Evolutionary conservation across 2,888 invertebrate species (phyloP).

Genomic region (Xestia rhomboidea): DNA sequence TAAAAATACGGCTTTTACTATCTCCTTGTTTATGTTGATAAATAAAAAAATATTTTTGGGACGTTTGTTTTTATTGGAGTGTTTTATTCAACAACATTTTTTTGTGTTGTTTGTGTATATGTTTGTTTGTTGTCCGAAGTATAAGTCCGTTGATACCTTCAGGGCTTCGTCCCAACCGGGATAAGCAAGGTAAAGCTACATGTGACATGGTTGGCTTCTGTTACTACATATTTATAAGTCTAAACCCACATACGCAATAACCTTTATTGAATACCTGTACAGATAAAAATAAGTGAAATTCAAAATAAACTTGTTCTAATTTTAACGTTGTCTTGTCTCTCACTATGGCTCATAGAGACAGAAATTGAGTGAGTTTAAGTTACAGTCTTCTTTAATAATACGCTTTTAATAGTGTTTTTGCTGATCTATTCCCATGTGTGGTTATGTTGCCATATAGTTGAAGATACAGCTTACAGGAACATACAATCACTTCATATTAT

Average conservation of each 20-base stretch:
- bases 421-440: background rate
- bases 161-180: constrained; percentile 25
- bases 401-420: background rate
- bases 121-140: constrained; percentile 20
- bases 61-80: background rate
- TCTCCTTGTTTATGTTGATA: constrained; percentile 19
- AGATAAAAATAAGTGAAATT: background rate
- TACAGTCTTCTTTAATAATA: background rate
- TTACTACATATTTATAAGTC: constrained; percentile 21
- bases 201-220: constrained; percentile 25
- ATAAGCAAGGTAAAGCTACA: constrained; percentile 36
- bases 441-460: background rate
- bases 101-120: background rate
- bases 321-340: too few relatives aligned
- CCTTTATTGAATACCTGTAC: background rate
- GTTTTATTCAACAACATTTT: background rate
- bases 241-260: background rate
- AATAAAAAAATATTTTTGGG: constrained; percentile 18
- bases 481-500: too few relatives aligned
- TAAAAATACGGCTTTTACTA: constrained; percentile 42
- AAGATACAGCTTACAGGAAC: background rate
- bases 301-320: background rate
- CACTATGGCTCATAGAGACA: too few relatives aligned
- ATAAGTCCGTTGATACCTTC: constrained; percentile 41
- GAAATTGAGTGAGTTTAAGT: too few relatives aligned